Evolutionary conservation across 2,113 vertebrate genomes (phyloP).

Genomic region (Sphyrna mokarran): DNA sequence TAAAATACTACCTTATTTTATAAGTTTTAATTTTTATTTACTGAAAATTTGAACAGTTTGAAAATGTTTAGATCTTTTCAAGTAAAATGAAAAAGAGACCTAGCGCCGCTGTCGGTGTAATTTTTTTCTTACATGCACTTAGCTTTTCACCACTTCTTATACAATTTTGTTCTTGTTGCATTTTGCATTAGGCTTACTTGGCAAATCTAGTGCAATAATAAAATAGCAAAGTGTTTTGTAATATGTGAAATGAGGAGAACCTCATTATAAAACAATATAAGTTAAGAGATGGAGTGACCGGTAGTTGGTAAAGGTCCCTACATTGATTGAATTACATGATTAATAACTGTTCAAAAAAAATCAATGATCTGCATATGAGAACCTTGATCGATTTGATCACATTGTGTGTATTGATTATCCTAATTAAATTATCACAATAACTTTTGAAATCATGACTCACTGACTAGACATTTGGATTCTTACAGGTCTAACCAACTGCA

Average conservation of each 20-base stretch:
- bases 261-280: constrained; percentile 29
- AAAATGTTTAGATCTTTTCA: not conserved
- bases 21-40: not conserved
- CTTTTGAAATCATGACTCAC: constrained; percentile 15
- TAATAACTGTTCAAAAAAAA: constrained; percentile 24
- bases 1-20: not conserved
- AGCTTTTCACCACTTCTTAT: not conserved
- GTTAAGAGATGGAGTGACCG: not conserved
- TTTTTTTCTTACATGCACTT: not conserved
- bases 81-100: not conserved
- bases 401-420: constrained; percentile 3
- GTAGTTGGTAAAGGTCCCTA: not conserved
- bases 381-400: not conserved
- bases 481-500: not conserved
- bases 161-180: not conserved
- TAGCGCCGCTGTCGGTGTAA: not conserved
- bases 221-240: not conserved
- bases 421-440: constrained; percentile 15
- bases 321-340: constrained; percentile 3
- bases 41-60: not conserved
- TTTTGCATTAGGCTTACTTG: constrained; percentile 7
- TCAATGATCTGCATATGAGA: constrained; percentile 20
- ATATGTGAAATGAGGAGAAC: not conserved
- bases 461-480: not conserved
- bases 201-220: constrained; percentile 8